These are phyloP conservation scores for Drosophila leontia DNA, from an alignment of 1,140 invertebrate genomes.

Conservation along the genomic window DNA sequence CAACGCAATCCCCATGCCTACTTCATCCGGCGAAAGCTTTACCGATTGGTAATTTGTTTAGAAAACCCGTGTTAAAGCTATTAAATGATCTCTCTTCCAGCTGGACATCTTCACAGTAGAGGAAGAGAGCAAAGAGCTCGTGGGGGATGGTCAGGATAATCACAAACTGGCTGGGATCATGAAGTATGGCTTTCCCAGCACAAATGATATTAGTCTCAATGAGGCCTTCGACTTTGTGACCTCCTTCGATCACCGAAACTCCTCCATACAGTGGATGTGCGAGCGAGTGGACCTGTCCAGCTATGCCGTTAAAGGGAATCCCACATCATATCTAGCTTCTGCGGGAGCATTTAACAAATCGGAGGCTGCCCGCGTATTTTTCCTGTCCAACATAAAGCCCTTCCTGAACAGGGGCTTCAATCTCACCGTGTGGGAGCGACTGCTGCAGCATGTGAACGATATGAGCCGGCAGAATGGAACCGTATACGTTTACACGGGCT, in stretches of 20 bases:
- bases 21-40: slow-evolving; percentile 66
- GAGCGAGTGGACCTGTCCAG: slow-evolving; percentile 90
- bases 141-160: background rate
- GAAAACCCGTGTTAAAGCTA: rapidly evolving
- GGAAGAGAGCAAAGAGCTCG: background rate
- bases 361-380: slow-evolving; percentile 91
- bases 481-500: slow-evolving; percentile 98
- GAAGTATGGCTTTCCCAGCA: slow-evolving; percentile 96
- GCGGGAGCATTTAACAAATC: slow-evolving; percentile 43
- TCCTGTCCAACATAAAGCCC: slow-evolving; percentile 97
- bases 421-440: slow-evolving; percentile 94
- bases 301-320: background rate
- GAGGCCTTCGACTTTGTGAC: slow-evolving; percentile 92
- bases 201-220: slow-evolving; percentile 94
- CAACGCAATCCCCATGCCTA: slow-evolving; percentile 66
- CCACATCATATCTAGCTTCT: slow-evolving; percentile 69
- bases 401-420: slow-evolving; percentile 98
- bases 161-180: slow-evolving; percentile 87
- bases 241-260: slow-evolving; percentile 95
- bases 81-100: slow-evolving; percentile 16
- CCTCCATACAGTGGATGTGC: slow-evolving; percentile 97
- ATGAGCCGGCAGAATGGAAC: slow-evolving; percentile 92
- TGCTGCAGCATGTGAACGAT: slow-evolving; percentile 94
- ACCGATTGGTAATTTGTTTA: slow-evolving; percentile 42
- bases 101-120: slow-evolving; percentile 48